Evolutionary conservation across 2,113 vertebrate species (phyloP), one percentile per base, ranked within the genome.

Genomic region (Tychaedon coryphoeus): DNA sequence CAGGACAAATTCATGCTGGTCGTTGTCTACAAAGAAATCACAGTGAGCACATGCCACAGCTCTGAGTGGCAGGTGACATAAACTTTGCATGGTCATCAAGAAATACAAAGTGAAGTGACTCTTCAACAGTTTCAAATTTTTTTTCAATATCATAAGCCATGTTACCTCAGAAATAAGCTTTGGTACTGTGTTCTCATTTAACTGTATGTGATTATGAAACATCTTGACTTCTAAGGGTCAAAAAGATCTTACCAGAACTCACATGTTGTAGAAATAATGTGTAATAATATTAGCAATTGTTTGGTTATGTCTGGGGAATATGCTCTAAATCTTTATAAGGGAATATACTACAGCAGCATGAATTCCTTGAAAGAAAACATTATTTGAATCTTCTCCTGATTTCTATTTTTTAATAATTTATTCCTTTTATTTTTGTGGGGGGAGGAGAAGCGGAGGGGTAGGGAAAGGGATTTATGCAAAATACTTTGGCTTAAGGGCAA

Each of bases 401-500:
- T 57, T 86, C 47, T 70, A 33, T 9, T 29, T 92, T 60, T 84
- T 43, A 78, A 79, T 34, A 26, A 33, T 70, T 90, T 67, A 67
- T 82, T 88, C 23, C 4, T 33, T 70, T 33, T 48, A 24, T 29
- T 62, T 69, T 54, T 45, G 15, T 8, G 5, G 12, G 12, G 5
- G 3, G 11, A 12, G 4, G 9, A 4, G 3, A 16, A 22, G 8
- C 2, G 6, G 26, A 33, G 8, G 5, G 2, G 3, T 7, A 5
- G 4, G 11, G 4, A 20, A 17, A 6, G 4, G 8, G 10, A 64
- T 43, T 80, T 47, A 66, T 42, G 51, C 20, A 38, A 77, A 66
- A 47, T 77, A 62, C 60, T 77, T 77, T 43, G 36, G 36, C 62
- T 87, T 78, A 73, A 78, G 57, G 40, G 31, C 29, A 74, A 58